These are phyloP conservation scores for Dipodomys merriami DNA, from an alignment of 2,113 vertebrate genomes.

Conservation along the genomic window DNA sequence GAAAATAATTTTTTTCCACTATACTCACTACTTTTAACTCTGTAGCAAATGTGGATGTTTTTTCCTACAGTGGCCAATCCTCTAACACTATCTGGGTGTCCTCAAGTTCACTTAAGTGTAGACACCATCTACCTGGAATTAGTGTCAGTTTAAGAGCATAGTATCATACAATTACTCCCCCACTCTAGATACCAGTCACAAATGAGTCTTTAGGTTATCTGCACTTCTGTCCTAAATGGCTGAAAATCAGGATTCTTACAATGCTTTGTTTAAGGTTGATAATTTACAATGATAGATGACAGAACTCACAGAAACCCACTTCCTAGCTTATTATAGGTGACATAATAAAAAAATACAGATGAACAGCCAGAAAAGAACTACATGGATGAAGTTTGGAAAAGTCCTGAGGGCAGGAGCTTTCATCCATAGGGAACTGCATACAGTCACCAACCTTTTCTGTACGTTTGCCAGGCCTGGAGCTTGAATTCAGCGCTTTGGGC, in stretches of 20 bases:
- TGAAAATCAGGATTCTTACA: neutral
- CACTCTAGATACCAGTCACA: neutral
- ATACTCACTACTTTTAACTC: neutral
- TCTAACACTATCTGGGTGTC: neutral
- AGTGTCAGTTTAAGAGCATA: neutral
- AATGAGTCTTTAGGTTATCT: neutral
- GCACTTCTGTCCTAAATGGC: neutral
- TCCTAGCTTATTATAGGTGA: neutral
- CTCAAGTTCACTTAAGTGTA: neutral
- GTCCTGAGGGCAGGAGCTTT: neutral
- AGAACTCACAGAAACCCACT: neutral
- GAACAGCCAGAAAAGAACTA: neutral
- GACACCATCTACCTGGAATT: neutral
- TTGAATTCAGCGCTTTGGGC: no score
- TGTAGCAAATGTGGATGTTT: neutral
- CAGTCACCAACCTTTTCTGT: neutral
- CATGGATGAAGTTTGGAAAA: neutral
- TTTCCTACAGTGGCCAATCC: neutral
- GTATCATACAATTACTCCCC: neutral
- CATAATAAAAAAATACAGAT: neutral
- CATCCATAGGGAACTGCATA: neutral
- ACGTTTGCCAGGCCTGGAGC: no score
- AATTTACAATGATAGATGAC: neutral
- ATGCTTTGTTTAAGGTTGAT: neutral
- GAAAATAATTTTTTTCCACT: neutral